Evolutionary conservation across 1,140 invertebrate genomes (phyloP).

Genomic region (Matsumurasca onukii): DNA sequence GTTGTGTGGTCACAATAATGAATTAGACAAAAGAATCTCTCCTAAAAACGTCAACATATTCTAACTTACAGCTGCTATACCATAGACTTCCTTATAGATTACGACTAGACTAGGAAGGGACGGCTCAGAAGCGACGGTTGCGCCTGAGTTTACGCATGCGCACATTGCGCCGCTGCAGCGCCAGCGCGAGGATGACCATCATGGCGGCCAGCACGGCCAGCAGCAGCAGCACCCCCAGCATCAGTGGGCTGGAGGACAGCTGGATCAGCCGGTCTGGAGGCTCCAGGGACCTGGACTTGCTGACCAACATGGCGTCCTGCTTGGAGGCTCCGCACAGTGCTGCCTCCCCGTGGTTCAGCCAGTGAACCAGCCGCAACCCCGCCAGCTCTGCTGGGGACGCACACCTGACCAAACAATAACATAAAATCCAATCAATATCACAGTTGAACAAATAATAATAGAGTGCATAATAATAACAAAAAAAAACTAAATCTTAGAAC

Average conservation of each 20-base stretch:
- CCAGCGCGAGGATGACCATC: conserved; percentile 15
- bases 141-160: conserved; percentile 5
- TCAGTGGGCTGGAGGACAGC: conserved; percentile 20
- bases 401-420: too few species aligned
- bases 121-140: conserved; percentile 28
- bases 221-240: conserved; percentile 13
- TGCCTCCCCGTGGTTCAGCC: conserved; percentile 51
- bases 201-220: conserved; percentile 9
- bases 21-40: too few species aligned
- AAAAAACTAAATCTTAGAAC: not conserved
- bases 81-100: too few species aligned
- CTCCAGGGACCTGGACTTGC: not conserved
- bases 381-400: conserved; percentile 46
- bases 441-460: not conserved
- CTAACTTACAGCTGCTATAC: too few species aligned
- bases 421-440: conserved; percentile 29
- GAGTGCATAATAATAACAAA: not conserved
- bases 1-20: too few species aligned
- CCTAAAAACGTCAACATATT: too few species aligned
- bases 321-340: conserved; percentile 51
- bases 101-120: too few species aligned
- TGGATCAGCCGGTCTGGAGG: not conserved
- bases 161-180: conserved; percentile 14
- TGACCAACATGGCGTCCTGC: conserved; percentile 49
- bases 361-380: conserved; percentile 52